Percentiles rank a stretch among this genome's conserved stretches.
Conservation (phyloP, 1,140 invertebrate species). For the Lycorma delicatula region DNA sequence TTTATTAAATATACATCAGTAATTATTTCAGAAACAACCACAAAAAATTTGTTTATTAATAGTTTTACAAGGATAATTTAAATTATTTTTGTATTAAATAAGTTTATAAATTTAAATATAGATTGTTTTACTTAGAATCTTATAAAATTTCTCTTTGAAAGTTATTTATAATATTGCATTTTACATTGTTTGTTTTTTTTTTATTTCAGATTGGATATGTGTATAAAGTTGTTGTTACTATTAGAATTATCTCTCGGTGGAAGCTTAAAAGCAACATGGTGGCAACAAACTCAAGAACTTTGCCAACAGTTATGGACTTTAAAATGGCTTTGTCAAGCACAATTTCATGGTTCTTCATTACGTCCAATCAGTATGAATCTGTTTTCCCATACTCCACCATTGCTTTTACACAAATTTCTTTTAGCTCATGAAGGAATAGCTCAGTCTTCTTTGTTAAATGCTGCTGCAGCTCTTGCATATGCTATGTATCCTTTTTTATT, state of each 20-base stretch:
- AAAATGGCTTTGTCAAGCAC: not conserved
- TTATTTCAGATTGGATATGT: not conserved
- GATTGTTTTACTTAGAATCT: no score
- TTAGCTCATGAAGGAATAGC: not conserved
- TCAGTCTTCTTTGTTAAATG: not conserved
- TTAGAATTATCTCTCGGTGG: not conserved
- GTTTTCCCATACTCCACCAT: not conserved
- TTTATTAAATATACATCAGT: no score
- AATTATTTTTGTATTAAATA: no score
- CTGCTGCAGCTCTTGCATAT: not conserved
- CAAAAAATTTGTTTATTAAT: no score
- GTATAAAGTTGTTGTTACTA: not conserved
- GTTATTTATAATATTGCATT: no score
- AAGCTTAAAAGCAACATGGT: not conserved
- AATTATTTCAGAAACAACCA: no score
- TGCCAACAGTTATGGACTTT: not conserved
- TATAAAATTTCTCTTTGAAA: no score
- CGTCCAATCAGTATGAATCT: not conserved
- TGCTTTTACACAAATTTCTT: not conserved
- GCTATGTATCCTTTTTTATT: not conserved
- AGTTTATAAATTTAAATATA: no score
- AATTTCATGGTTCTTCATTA: not conserved
- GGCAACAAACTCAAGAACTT: not conserved
- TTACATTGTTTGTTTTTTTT: no score
- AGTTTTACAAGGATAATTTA: no score